Evolutionary conservation across 2,113 vertebrate genomes (phyloP).

Genomic region (Chelonoidis abingdonii): DNA sequence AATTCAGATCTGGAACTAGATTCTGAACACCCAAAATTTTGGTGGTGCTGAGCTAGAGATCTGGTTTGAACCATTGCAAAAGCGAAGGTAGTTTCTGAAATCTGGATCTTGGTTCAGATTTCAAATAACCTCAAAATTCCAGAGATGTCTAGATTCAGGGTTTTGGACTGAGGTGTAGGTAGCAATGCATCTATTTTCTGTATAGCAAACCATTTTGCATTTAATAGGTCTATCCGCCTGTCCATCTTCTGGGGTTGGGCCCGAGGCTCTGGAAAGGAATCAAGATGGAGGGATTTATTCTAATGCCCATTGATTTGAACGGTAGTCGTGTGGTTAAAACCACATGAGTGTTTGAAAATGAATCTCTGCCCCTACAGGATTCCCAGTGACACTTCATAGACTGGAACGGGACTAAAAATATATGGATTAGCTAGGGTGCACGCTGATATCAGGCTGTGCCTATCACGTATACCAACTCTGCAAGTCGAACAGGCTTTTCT

Average conservation of each 20-base stretch:
- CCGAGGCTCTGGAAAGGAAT: neutral
- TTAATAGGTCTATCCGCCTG: neutral
- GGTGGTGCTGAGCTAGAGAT: neutral
- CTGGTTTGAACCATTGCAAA: accelerated
- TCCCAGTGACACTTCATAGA: neutral
- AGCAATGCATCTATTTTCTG: neutral
- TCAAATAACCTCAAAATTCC: accelerated
- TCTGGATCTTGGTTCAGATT: neutral
- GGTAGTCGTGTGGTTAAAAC: accelerated
- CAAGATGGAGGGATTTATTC: neutral
- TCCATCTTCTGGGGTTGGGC: neutral
- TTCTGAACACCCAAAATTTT: neutral
- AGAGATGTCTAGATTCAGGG: accelerated
- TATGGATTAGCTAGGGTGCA: neutral
- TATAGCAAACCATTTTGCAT: accelerated
- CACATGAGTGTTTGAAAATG: neutral
- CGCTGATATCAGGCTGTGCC: accelerated
- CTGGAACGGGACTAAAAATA: neutral
- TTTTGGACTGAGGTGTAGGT: neutral
- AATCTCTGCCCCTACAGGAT: neutral
- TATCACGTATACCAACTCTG: accelerated
- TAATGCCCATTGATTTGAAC: neutral
- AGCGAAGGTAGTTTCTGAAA: neutral
- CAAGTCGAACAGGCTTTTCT: neutral
- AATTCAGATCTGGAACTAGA: neutral